Conservation (phyloP, 2,113 vertebrate genomes). For the Ibidorhyncha struthersii region DNA sequence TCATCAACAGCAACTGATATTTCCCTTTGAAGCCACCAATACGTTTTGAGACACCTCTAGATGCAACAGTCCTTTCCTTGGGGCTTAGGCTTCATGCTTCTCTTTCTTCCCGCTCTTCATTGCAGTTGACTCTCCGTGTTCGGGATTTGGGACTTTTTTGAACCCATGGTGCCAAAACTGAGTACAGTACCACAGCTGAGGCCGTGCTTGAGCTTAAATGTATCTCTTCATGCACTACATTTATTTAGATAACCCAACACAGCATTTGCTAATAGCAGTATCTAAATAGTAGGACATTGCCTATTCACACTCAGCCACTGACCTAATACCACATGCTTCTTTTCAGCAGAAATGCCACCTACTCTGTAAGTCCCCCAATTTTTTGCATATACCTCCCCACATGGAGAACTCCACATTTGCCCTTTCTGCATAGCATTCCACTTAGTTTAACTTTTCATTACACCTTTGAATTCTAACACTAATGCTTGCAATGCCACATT, state of each 20-base stretch:
- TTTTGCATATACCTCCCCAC: neutral
- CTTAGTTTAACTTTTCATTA: neutral
- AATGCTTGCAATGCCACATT: neutral
- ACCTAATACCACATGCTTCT: neutral
- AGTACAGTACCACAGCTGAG: neutral
- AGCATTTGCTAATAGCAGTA: neutral
- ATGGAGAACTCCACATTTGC: neutral
- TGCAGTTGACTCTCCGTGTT: neutral
- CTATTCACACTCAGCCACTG: neutral
- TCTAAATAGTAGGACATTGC: neutral
- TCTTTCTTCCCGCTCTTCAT: neutral
- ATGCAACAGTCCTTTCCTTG: neutral
- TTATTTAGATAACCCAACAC: neutral
- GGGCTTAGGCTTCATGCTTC: neutral
- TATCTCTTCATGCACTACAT: neutral
- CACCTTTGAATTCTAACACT: neutral
- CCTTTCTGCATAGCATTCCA: neutral
- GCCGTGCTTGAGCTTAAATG: neutral
- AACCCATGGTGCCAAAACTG: neutral
- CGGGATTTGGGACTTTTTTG: neutral
- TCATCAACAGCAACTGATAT: neutral
- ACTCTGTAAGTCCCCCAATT: neutral
- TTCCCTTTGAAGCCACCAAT: neutral
- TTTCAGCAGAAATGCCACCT: neutral
- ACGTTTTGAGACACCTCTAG: neutral